Base-by-base conservation (phyloP, 2,113 vertebrate species). In the Myiozetetes cayanensis region DNA sequence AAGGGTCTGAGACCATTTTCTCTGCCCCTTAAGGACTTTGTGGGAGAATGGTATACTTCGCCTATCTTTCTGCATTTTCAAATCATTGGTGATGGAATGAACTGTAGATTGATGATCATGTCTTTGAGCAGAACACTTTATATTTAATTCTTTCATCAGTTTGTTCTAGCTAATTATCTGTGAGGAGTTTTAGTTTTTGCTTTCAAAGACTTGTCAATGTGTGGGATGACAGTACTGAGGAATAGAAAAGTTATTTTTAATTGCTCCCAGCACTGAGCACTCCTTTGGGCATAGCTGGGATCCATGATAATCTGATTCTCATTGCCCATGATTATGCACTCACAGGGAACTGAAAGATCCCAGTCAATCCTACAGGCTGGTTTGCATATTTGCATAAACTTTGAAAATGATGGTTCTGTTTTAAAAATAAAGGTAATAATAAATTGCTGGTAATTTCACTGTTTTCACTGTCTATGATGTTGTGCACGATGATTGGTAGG, bases 131-230 rank as follows among this genome's bases (percentile, higher is more conserved):
- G 89, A 95, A 92, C 50, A 55, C 62, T 93, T 87, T 95, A 85
- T 92, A 94, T 87, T 94, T 94, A 91, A 94, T 96, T 93, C 46
- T 97, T 94, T 97, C 85, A 93, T 89, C 77, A 92, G 67, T 97
- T 96, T 95, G 14, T 94, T 94, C 85, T 66, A 66, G 91, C 25
- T 98, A 98, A 97, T 97, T 97, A 93, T 91, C 66, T 93, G 85
- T 87, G 87, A 96, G 53, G 14, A 93, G 28, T 96, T 95, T 97
- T 95, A 95, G 93, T 91, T 77, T 96, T 96, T 96, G 41, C 94
- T 97, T 97, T 97, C 95, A 97, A 97, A 97, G 91, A 15, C 78
- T 95, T 94, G 49, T 96, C 95, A 94, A 17, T 91, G 74, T 94
- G 94, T 93, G 67, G 86, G 85, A 96, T 96, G 96, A 95, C 80